phyloP scores from a whole-genome alignment of 1,140 invertebrate genomes.

The Drosophila nikananu region DNA sequence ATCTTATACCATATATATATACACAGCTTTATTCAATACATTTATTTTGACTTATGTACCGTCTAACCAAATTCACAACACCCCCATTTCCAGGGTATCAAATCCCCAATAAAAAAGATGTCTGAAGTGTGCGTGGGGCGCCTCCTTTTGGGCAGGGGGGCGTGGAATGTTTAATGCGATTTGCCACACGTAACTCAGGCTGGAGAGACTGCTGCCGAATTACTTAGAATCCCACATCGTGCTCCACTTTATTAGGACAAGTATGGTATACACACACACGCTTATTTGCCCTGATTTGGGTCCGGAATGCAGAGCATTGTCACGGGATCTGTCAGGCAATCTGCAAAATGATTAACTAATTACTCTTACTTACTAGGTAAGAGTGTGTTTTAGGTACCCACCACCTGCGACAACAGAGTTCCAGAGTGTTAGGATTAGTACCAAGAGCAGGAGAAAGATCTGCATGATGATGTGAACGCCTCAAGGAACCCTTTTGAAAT shows the following conservation, averaged over 20 bases:
- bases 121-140: conserved; percentile 15
- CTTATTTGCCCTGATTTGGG: conserved; percentile 47
- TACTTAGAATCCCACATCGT: conserved; percentile 38
- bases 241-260: conserved; percentile 27
- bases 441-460: background rate
- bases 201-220: conserved; percentile 26
- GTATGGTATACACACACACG: background rate
- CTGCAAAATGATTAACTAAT: conserved; percentile 51
- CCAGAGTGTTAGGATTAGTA: conserved; percentile 12
- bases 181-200: conserved; percentile 56
- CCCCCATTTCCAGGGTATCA: background rate
- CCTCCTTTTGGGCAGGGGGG: conserved; percentile 4
- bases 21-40: no score
- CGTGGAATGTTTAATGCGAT: conserved; percentile 64
- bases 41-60: background rate
- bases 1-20: no score
- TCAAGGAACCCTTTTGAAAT: conserved; percentile 1
- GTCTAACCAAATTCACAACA: background rate
- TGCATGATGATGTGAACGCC: conserved; percentile 31
- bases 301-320: conserved; percentile 53
- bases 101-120: conserved; percentile 20
- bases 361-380: conserved; percentile 4
- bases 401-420: conserved; percentile 5
- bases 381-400: background rate
- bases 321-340: conserved; percentile 64